A percentile compares a stretch with the other conserved stretches of the same genome.
phyloP scores from a whole-genome alignment of 2,888 invertebrate species.

The Orthosia cruda region DNA sequence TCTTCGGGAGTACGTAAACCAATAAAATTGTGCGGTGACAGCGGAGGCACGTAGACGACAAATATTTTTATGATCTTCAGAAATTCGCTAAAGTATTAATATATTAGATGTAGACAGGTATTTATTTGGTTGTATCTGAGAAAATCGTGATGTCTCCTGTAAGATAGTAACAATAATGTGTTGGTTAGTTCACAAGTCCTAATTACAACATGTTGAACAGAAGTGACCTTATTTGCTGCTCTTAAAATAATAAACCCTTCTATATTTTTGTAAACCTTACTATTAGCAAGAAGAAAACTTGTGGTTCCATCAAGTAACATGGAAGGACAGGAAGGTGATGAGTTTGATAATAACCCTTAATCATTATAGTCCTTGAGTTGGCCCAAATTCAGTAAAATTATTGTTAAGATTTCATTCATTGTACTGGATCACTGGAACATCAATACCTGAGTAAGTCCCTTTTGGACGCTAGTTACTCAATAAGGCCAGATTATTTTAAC shows the following conservation, averaged over 20 bases:
- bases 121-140: background rate
- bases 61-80: slow-evolving; percentile 47
- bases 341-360: background rate
- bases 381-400: background rate
- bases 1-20: slow-evolving; percentile 43
- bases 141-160: background rate
- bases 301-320: too few species aligned
- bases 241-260: background rate
- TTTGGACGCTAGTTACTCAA: background rate
- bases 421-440: background rate
- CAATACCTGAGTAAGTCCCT: too few species aligned
- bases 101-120: background rate
- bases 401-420: background rate
- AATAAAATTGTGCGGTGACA: slow-evolving; percentile 36
- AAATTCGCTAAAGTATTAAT: slow-evolving; percentile 23
- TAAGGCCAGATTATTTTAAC: background rate
- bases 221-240: background rate
- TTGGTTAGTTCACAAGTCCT: too few species aligned
- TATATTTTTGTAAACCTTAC: background rate
- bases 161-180: too few species aligned
- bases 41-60: slow-evolving; percentile 18
- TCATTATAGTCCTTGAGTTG: background rate
- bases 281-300: too few species aligned
- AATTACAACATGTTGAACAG: too few species aligned
- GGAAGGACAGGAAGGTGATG: too few species aligned